Percentiles rank a stretch among this genome's conserved stretches.
Evolutionary conservation across 2,888 invertebrate species (phyloP).

Genomic region (Agonopterix subpropinquella): DNA sequence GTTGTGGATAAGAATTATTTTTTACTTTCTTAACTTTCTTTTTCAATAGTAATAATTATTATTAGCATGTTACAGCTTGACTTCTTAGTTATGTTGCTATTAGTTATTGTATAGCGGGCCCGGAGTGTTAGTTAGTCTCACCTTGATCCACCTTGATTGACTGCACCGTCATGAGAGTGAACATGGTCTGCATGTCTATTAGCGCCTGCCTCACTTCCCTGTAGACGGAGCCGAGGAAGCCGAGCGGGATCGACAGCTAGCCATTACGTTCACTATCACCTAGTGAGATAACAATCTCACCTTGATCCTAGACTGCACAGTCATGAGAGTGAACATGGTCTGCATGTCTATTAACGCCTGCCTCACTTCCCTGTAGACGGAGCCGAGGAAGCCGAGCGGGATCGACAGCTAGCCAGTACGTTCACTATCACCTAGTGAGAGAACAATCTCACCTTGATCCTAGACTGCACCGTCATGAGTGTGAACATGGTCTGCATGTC

Average conservation of each 20-base stretch:
- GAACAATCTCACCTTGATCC: constrained; percentile 81
- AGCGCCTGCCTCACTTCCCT: constrained; percentile 96
- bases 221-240: constrained; percentile 98
- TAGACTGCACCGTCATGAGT: constrained; percentile 90
- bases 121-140: constrained; percentile 27
- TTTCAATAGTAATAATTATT: too few species aligned
- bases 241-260: constrained; percentile 97
- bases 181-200: constrained; percentile 99
- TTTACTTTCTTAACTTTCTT: too few species aligned
- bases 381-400: constrained; percentile 97
- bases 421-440: too few species aligned
- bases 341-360: constrained; percentile 99
- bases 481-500: constrained; percentile 99
- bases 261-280: too few species aligned
- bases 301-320: constrained; percentile 85
- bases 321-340: constrained; percentile 98
- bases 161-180: constrained; percentile 94
- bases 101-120: too few species aligned
- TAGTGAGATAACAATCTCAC: too few species aligned
- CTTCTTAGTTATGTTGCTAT: too few species aligned
- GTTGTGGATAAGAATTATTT: too few species aligned
- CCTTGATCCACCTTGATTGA: constrained; percentile 84
- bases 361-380: constrained; percentile 96
- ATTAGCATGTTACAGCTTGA: too few species aligned
- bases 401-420: constrained; percentile 97